Conservation (phyloP, 2,888 invertebrate species). For the Hirtodrosophila cameraria region DNA sequence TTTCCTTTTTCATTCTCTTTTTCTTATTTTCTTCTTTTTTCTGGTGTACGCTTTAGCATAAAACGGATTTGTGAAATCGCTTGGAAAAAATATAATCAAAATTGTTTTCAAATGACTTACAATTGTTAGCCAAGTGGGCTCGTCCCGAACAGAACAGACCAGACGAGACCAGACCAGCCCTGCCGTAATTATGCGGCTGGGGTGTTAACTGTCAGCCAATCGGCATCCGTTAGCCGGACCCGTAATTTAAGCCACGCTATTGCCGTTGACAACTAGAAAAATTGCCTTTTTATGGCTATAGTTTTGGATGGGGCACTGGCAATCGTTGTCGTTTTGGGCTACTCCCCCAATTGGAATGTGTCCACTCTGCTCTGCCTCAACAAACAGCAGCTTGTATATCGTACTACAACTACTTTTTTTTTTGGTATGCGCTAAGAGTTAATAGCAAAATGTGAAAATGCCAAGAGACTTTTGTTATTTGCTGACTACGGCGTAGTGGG, state of each 20-base stretch:
- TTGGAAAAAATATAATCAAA: slow-evolving; percentile 82
- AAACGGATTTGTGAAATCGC: slow-evolving; percentile 80
- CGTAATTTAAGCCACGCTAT: slow-evolving; percentile 76
- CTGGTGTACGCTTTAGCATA: slow-evolving; percentile 54
- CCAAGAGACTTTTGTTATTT: slow-evolving; percentile 55
- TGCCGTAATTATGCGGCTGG: slow-evolving; percentile 69
- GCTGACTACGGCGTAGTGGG: slow-evolving; percentile 1
- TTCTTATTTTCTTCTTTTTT: background rate
- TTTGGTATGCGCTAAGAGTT: slow-evolving; percentile 71
- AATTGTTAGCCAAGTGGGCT: slow-evolving; percentile 53
- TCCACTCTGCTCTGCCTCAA: slow-evolving; percentile 19
- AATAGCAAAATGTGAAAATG: slow-evolving; percentile 64
- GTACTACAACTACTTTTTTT: too few relatives aligned
- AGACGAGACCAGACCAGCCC: slow-evolving; percentile 1
- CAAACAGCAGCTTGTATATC: slow-evolving; percentile 42
- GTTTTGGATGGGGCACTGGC: slow-evolving; percentile 1
- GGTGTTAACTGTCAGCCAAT: slow-evolving; percentile 78
- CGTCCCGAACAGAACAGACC: background rate
- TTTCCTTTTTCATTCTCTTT: slow-evolving; percentile 9
- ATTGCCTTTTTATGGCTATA: slow-evolving; percentile 72
- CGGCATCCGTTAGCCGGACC: slow-evolving; percentile 51
- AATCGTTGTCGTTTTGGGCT: background rate
- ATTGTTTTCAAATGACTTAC: slow-evolving; percentile 80
- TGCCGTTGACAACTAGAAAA: slow-evolving; percentile 79
- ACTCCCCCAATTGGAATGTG: slow-evolving; percentile 56